Conservation (phyloP, 2,888 invertebrate genomes). For the Saturnia japonica region DNA sequence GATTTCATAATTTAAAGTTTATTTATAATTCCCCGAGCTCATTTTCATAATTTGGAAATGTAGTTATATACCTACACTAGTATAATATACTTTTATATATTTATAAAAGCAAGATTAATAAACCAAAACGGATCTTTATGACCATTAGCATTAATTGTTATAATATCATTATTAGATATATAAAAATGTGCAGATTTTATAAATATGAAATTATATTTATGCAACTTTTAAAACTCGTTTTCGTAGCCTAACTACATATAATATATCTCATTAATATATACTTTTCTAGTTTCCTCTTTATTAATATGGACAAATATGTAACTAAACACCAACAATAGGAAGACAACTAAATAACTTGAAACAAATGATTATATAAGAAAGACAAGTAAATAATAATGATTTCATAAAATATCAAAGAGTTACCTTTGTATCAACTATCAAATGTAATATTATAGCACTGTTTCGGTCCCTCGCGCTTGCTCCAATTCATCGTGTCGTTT, state of each 20-base stretch:
- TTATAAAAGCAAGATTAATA: not conserved
- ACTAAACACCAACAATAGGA: not conserved
- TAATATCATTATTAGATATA: not conserved
- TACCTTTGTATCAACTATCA: constrained; percentile 72
- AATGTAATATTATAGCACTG: constrained; percentile 67
- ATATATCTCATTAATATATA: not conserved
- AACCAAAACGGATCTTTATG: not conserved
- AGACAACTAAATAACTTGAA: not conserved
- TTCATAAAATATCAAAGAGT: constrained; percentile 61
- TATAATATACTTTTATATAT: not conserved
- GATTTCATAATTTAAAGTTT: not conserved
- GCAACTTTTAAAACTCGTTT: not conserved
- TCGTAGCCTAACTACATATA: not conserved
- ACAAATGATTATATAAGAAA: constrained; percentile 14
- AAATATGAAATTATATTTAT: not conserved
- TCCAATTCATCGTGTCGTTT: constrained; percentile 75
- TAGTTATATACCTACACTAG: not conserved
- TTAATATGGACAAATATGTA: not conserved
- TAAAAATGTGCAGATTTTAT: not conserved
- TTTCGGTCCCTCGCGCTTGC: constrained; percentile 74
- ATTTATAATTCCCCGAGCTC: not conserved
- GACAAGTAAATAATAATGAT: constrained; percentile 27
- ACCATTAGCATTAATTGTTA: not conserved
- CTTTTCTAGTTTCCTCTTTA: not conserved
- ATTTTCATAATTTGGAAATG: not conserved